These are phyloP conservation scores for Hermatobates lingyangjiaoensis DNA, from an alignment of 1,140 invertebrate genomes.

Conservation along the genomic window DNA sequence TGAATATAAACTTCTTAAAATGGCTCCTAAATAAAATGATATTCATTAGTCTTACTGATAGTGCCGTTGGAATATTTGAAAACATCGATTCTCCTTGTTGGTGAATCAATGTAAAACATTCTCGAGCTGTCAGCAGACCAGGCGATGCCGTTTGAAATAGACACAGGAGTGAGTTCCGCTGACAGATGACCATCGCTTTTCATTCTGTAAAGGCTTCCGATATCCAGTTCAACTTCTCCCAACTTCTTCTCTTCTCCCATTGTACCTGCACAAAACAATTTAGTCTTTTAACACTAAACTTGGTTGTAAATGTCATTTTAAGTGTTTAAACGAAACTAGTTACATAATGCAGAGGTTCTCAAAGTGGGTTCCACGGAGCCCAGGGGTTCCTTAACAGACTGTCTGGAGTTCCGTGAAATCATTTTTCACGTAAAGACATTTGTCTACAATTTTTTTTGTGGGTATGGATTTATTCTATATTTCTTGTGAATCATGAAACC, in stretches of 20 bases:
- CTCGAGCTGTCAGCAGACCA: conserved; percentile 50
- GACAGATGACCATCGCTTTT: conserved; percentile 23
- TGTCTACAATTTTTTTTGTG: no score
- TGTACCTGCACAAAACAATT: conserved; percentile 37
- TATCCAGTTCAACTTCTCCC: conserved; percentile 29
- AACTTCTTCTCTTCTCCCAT: conserved; percentile 38
- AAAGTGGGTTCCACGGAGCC: no score
- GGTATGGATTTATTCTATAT: no score
- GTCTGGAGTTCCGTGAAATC: no score
- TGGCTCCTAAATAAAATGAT: not conserved
- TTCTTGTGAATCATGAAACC: no score
- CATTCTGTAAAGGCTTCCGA: conserved; percentile 36
- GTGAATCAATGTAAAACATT: conserved; percentile 60
- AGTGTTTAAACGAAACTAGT: no score
- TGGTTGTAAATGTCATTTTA: no score
- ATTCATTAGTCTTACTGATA: not conserved
- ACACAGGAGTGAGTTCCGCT: conserved; percentile 28
- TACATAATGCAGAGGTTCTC: no score
- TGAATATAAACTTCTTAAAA: conserved; percentile 16
- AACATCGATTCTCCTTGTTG: conserved; percentile 38
- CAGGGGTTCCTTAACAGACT: no score
- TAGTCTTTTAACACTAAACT: no score
- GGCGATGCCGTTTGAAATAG: conserved; percentile 62
- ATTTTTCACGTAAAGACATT: no score
- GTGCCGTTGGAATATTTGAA: conserved; percentile 39